Evolutionary conservation across 2,113 vertebrate genomes (phyloP).

Genomic region (Sminthopsis crassicaudata): DNA sequence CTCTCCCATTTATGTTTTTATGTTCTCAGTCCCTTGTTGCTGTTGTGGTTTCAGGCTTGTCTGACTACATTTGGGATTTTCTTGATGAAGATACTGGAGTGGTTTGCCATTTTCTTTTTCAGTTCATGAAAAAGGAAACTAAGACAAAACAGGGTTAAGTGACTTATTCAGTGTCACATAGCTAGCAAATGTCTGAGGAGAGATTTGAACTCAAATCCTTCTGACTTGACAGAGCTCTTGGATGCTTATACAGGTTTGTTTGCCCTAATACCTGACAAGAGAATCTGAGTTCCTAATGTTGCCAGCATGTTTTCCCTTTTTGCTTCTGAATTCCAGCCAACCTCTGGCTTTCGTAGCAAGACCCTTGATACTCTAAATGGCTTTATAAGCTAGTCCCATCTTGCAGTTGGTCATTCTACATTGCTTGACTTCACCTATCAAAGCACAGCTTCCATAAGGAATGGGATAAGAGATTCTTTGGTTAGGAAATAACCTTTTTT

Average conservation of each 20-base stretch:
- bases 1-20: too few relatives aligned
- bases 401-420: not conserved
- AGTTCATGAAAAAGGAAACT: not conserved
- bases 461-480: not conserved
- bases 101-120: not conserved
- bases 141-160: not conserved
- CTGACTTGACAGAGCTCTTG: not conserved
- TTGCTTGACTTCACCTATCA: not conserved
- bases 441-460: not conserved
- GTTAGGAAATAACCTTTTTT: constrained; percentile 10
- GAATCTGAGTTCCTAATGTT: not conserved
- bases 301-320: not conserved
- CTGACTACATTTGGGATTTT: not conserved
- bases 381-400: not conserved
- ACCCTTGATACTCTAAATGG: too few relatives aligned
- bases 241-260: not conserved
- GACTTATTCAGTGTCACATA: not conserved
- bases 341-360: not conserved
- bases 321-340: not conserved
- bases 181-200: not conserved
- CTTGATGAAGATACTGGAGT: not conserved
- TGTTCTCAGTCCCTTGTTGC: not conserved
- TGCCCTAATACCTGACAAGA: too few relatives aligned
- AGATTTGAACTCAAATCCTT: not conserved
- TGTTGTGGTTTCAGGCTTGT: too few relatives aligned